Evolutionary conservation across 2,888 invertebrate genomes (phyloP).

Genomic region (Campoplex capitator): DNA sequence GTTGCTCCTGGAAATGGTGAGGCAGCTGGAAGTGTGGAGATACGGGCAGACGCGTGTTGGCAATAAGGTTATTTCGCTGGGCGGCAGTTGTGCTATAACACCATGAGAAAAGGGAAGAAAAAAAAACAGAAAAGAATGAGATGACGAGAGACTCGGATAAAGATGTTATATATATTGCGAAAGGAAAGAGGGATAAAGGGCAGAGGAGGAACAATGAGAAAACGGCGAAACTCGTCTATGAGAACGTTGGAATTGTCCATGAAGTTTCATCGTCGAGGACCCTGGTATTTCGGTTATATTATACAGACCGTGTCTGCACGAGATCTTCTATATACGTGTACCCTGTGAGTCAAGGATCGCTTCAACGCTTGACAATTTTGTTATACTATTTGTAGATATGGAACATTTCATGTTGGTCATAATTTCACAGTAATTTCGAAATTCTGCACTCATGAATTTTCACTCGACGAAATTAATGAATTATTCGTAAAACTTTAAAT

Average conservation of each 20-base stretch:
- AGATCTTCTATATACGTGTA: conserved; percentile 59
- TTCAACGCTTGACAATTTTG: conserved; percentile 71
- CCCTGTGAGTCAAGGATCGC: conserved; percentile 79
- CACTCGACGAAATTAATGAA: not conserved
- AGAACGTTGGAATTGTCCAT: conserved; percentile 32
- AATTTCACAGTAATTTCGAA: not conserved
- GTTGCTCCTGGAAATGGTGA: conserved; percentile 39
- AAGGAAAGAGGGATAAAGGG: conserved; percentile 27
- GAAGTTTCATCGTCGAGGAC: conserved; percentile 56
- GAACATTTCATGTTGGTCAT: conserved; percentile 4
- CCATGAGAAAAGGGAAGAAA: conserved; percentile 25
- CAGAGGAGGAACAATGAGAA: conserved; percentile 41
- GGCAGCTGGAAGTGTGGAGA: conserved; percentile 54
- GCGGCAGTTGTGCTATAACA: conserved; percentile 51
- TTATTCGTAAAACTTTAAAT: not conserved
- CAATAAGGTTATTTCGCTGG: conserved; percentile 50
- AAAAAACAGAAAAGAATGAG: conserved; percentile 21
- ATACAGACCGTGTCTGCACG: conserved; percentile 9
- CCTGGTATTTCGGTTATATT: conserved; percentile 66
- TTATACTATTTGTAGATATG: conserved; percentile 15
- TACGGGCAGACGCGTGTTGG: conserved; percentile 43
- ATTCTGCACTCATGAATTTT: not conserved
- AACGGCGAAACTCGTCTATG: conserved; percentile 44
- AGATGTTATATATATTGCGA: conserved; percentile 23
- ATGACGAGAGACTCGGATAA: conserved; percentile 41